Base-by-base conservation (phyloP, 2,113 vertebrate genomes). In the Caloenas nicobarica region DNA sequence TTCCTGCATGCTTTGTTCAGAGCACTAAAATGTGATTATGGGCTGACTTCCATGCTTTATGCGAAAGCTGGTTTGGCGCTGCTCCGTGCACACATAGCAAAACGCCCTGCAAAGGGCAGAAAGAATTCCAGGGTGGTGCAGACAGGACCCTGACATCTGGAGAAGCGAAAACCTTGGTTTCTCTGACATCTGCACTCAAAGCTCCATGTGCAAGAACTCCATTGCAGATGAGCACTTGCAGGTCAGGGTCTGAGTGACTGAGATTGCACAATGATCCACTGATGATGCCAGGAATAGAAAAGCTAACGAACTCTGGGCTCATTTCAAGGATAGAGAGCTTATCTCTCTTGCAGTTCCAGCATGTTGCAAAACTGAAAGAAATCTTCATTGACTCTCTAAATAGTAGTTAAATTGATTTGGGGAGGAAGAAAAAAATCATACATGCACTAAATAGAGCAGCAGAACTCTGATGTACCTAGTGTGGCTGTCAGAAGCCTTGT, bases 321-420 rank as follows among this genome's bases (percentile, higher is more conserved):
- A 69, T 88, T 96, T 95, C 93, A 95, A 97, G 96, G 96, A 70
- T 89, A 89, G 48, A 62, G 84, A 70, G 36, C 58, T 93, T 96
- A 93, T 83, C 91, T 91, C 77, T 90, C 34, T 46, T 38, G 46
- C 58, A 51, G 36, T 53, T 68, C 48, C 56, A 79, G 12, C 40
- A 11, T 74, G 54, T 82, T 61, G 61, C 71, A 94, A 89, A 95
- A 95, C 28, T 15, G 38, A 90, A 84, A 81, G 46, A 48, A 48
- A 66, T 79, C 38, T 50, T 46, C 19, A 19, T 73, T 79, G 38
- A 36, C 34, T 87, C 31, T 84, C 61, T 71, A 66, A 66, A 86
- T 64, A 81, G 4, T 48, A 51, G 62, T 86, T 61, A 18, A 77
- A 86, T 65, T 42, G 25, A 68, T 66, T 83, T 54, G 8, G 34